Percentiles rank a stretch among this genome's conserved stretches.
Evolutionary conservation across 2,797 vertebrate genomes (phyloP).

Genomic region (Denticeps clupeoides): DNA sequence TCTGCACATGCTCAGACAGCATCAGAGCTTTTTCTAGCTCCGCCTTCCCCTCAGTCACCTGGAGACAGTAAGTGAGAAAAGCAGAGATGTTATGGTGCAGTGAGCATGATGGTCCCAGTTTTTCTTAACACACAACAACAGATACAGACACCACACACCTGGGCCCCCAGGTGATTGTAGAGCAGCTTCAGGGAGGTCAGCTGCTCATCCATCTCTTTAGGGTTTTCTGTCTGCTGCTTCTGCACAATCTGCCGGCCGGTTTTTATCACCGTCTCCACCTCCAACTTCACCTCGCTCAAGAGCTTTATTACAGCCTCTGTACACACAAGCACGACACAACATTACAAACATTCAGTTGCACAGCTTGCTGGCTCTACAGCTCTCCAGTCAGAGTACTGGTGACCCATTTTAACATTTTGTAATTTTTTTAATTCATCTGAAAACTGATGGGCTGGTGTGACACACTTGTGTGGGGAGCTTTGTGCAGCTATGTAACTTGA

Average conservation of each 20-base stretch:
- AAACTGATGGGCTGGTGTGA: too few relatives aligned
- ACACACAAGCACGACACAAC: conserved; percentile 36
- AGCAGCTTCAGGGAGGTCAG: conserved; percentile 88
- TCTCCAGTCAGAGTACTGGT: too few relatives aligned
- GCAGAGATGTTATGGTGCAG: too few relatives aligned
- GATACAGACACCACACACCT: conserved; percentile 56
- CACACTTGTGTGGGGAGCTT: too few relatives aligned
- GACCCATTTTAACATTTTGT: too few relatives aligned
- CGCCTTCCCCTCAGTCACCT: conserved; percentile 96
- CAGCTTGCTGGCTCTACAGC: too few relatives aligned
- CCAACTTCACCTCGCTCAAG: conserved; percentile 92
- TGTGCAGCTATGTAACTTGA: too few relatives aligned
- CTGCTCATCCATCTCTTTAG: conserved; percentile 91
- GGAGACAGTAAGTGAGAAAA: too few relatives aligned
- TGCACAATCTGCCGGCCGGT: conserved; percentile 95
- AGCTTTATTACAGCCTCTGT: conserved; percentile 93
- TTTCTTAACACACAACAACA: conserved; percentile 9
- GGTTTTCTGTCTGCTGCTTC: conserved; percentile 96
- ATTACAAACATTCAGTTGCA: too few relatives aligned
- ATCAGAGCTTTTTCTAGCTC: conserved; percentile 82
- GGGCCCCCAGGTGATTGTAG: conserved; percentile 90
- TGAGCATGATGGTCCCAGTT: too few relatives aligned
- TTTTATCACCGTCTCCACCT: conserved; percentile 97
- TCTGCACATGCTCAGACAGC: conserved; percentile 74
- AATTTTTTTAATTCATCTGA: too few relatives aligned